A percentile compares a stretch with the other conserved stretches of the same genome.
Conservation (phyloP, 1,140 invertebrate species). For the Octopus sinensis region DNA sequence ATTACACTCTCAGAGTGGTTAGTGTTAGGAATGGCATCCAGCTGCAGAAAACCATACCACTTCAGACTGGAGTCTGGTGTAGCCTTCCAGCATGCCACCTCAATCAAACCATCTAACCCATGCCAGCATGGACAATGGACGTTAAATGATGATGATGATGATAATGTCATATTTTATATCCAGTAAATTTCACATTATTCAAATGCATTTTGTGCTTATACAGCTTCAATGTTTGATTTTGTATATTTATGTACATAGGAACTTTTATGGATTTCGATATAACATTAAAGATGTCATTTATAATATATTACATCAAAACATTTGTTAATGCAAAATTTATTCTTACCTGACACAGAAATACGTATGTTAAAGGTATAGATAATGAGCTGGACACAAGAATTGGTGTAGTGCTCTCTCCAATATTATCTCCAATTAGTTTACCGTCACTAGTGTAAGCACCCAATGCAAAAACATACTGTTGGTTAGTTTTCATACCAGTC, state of each 20-base stretch:
- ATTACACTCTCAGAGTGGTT: too few species aligned
- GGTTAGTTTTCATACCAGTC: constrained; percentile 45
- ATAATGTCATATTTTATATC: neutral
- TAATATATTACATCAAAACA: neutral
- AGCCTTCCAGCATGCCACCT: too few species aligned
- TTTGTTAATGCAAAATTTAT: neutral
- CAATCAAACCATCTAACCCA: too few species aligned
- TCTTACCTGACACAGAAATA: constrained; percentile 51
- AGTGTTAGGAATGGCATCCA: too few species aligned
- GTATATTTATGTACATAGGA: neutral
- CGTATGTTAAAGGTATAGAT: constrained; percentile 53
- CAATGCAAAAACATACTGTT: constrained; percentile 56
- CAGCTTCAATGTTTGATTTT: neutral
- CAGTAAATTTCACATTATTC: neutral
- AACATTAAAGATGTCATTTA: neutral
- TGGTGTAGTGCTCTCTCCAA: constrained; percentile 54
- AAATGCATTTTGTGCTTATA: neutral
- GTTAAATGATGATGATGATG: neutral
- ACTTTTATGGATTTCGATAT: neutral
- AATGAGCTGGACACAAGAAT: constrained; percentile 53
- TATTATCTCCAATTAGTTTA: constrained; percentile 49
- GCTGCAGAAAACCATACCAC: too few species aligned
- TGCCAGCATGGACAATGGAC: too few species aligned
- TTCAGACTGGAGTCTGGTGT: too few species aligned
- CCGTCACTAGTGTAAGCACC: constrained; percentile 55